phyloP scores from a whole-genome alignment of 1,140 invertebrate genomes.

The Meloidogyne chitwoodi region DNA sequence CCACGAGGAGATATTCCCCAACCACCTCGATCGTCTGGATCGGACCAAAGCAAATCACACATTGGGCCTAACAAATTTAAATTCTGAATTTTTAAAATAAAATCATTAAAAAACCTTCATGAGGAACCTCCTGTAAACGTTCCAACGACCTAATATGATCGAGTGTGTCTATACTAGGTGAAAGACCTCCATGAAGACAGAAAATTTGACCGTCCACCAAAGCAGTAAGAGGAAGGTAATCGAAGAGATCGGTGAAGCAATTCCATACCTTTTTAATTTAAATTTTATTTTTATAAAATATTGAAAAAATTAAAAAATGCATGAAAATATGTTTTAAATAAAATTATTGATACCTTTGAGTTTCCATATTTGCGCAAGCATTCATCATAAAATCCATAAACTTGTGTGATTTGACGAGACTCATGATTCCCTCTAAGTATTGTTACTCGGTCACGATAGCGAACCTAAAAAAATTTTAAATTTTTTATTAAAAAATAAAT shows the following conservation, averaged over 20 bases:
- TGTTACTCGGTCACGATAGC: constrained; percentile 97
- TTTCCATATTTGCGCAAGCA: constrained; percentile 99
- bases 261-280: constrained; percentile 78
- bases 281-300: neutral
- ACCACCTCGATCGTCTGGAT: constrained; percentile 87
- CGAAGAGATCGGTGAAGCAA: constrained; percentile 95
- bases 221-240: constrained; percentile 95
- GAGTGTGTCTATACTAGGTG: constrained; percentile 95
- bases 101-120: too few relatives aligned
- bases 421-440: constrained; percentile 98
- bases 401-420: constrained; percentile 96
- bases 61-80: constrained; percentile 74
- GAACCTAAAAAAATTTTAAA: constrained; percentile 69
- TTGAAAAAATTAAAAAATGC: neutral
- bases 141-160: constrained; percentile 97
- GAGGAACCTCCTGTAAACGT: constrained; percentile 97
- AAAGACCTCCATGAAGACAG: constrained; percentile 96
- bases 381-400: constrained; percentile 60
- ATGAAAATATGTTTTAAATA: neutral
- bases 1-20: constrained; percentile 99
- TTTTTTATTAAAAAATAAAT: neutral
- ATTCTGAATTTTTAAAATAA: too few relatives aligned
- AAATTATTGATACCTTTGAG: constrained; percentile 69
- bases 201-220: constrained; percentile 94
- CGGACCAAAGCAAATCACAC: constrained; percentile 83